Evolutionary conservation across 2,113 vertebrate genomes (phyloP), one percentile per base, ranked within the genome.

Genomic region (Raphicerus campestris): DNA sequence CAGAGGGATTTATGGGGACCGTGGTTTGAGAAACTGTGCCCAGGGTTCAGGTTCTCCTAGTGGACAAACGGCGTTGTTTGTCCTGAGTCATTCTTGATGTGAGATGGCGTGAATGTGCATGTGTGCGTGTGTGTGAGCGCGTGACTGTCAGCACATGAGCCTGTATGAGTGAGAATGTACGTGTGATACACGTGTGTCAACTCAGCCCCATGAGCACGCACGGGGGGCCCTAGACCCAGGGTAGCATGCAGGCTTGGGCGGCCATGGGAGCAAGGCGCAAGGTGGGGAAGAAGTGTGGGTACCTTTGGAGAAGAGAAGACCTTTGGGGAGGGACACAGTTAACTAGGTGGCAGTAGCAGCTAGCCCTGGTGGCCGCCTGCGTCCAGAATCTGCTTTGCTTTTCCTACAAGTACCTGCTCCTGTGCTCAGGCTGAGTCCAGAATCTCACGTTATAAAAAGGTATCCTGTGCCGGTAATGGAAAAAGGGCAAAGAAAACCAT

Each of bases 391-490:
- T 96, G 56, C 61, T 82, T 86, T 96, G 83, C 60, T 24, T 63
- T 56, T 87, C 60, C 1, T 51, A 28, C 10, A 58, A 42, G 80
- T 60, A 49, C 35, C 35, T 3, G 35, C 0, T 3, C 39, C 86
- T 91, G 93, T 45, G 30, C 63, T 78, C 84, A 32, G 17, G 63
- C 91, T 55, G 89, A 81, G 88, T 93, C 78, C 63, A 96, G 30
- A 84, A 89, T 87, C 89, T 94, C 78, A 73, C 2, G 53, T 96
- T 75, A 78, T 89, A 60, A 97, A 63, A 94, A 97, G 75, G 45
- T 89, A 82, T 96, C 89, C 77, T 94, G 93, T 88, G 96, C 3
- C 80, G 84, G 93, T 77, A 96, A 53, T 49, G 53, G 56, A 61
- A 92, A 98, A 93, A 88, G 32, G 42, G 86, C 47, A 75, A 84